Evolutionary conservation across 1,140 invertebrate species (phyloP), one percentile per base, ranked within the genome.

Genomic region (Trichomalopsis sarcophagae): DNA sequence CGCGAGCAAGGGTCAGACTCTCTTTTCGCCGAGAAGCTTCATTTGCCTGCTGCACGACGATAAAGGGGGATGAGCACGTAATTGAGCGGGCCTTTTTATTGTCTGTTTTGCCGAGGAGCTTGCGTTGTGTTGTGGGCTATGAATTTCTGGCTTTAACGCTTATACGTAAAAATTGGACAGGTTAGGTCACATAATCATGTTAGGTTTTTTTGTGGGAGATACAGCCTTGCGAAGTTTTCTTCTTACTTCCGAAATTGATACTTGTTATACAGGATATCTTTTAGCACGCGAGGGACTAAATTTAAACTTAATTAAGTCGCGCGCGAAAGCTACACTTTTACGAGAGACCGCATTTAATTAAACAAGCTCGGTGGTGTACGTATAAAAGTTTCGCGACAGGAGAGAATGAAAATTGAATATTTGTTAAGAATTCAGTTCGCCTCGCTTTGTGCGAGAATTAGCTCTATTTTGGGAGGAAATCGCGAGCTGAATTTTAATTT

Each of bases 231-330:
- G 10, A 10, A 44, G 40, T 44, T 44, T 44, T 9, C 40, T 44
- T 44, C 40, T 44, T 75, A 0, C 13, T 47, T 44, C 13, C 23
- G 21, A n/a, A 78, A 78, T 78, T 78, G 62, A 78, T 27, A 10
- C 44, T 77, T 27, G 13, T 6, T 55, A 27, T 27, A 36, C 5
- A 44, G 30, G 47, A 33, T 17, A 78, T 78, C 27, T 23, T 77
- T 50, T 27, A 2, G 6, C 30, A 44, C 4, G 30, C 9, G 11
- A 62, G n/a, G 17, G 23, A 62, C 13, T 78, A 17, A 6, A 33
- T 78, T 62, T 36, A 55, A 77, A 23, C 7, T 78, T 78, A 62
- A 78, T 78, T 23, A 78, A 78, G 27, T 62, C 14, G 27, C 21
- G 55, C 55, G 55, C 55, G 27, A 78, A 78, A 62, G 14, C 14